Percentiles rank a stretch among this genome's conserved stretches.
Evolutionary conservation across 1,140 invertebrate genomes (phyloP).

Genomic region (Temnothorax longispinosus): DNA sequence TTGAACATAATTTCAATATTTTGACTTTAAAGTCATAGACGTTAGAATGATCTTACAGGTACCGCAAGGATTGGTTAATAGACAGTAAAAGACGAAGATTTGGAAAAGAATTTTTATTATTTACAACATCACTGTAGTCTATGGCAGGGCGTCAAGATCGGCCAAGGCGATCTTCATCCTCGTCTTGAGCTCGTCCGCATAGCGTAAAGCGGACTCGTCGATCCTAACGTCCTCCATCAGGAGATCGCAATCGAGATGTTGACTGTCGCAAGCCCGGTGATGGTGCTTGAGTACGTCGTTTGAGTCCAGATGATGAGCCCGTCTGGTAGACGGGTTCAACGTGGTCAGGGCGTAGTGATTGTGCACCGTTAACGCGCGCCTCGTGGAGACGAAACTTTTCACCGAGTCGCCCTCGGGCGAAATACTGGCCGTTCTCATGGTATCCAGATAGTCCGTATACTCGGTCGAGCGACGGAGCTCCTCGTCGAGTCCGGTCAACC

Average conservation of each 20-base stretch:
- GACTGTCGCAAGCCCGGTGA: conserved; percentile 79
- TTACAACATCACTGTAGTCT: conserved; percentile 51
- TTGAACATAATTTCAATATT: not conserved
- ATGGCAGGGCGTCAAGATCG: conserved; percentile 68
- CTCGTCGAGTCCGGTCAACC: not conserved
- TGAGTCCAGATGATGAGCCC: conserved; percentile 83
- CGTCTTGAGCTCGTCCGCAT: conserved; percentile 76
- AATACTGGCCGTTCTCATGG: conserved; percentile 86
- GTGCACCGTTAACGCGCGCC: conserved; percentile 89
- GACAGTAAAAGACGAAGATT: not conserved
- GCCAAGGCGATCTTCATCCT: conserved; percentile 74
- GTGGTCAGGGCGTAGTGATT: conserved; percentile 91
- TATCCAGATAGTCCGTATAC: conserved; percentile 84
- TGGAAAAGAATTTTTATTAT: conserved; percentile 55
- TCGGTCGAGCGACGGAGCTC: conserved; percentile 63
- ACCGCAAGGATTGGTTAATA: not conserved
- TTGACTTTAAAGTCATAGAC: not conserved
- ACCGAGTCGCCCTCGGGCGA: conserved; percentile 89
- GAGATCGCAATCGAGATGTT: conserved; percentile 79
- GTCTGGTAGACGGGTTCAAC: conserved; percentile 86
- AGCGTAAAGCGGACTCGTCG: conserved; percentile 79
- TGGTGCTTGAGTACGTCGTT: conserved; percentile 81
- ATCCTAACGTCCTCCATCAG: conserved; percentile 78
- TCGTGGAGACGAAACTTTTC: conserved; percentile 90
- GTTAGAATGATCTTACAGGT: not conserved